Base-by-base conservation (phyloP, 2,797 vertebrate species). In the Mus spretus region DNA sequence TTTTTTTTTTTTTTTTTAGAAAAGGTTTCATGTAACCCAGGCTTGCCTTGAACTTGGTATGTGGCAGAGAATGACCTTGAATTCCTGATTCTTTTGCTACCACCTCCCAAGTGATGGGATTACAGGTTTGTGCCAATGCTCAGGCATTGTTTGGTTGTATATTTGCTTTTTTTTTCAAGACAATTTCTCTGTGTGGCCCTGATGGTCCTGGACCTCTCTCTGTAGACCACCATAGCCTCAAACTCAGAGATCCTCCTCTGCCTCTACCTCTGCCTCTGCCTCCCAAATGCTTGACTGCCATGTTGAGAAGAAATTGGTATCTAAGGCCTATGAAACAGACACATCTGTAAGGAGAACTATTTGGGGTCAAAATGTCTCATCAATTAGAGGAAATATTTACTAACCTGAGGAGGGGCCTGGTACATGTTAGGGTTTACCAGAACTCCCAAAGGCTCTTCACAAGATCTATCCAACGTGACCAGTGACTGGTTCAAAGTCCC, bases 371-470 rank as follows among this genome's bases (percentile, higher is more conserved):
- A 28, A 53, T 79, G 31, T 82, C 37, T 95, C 50, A 90, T 67
- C 34, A 95, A 5, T 72, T 78, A 97, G 78, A 91, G 2, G 0
- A 81, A 95, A 93, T 20, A 6, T 44, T 0, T 79, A 98, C 98
- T 97, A 96, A 99, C 99, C 99, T 99, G 97, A 82, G 99, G 99
- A 89, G 99, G 99, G 63, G 99, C 97, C 97, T 99, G 99, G 92
- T 98, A 96, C 40, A 99, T 98, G 96, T 97, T 99, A 44, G 99
- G 99, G 98, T 99, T 99, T 96, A 99, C 99, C 83, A 99, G 98
- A 83, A 99, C 98, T 96, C 99, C 97, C 40, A 98, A 97, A 96
- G 97, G 98, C 26, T 85, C 97, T n/a, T 97, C 97, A 26, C 44
- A 88, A 96, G 98, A 97, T 93, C 97, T 95, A 61, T 96, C 94